These are phyloP conservation scores for Agrotis ipsilon DNA, from an alignment of 2,888 invertebrate species.

Conservation along the genomic window DNA sequence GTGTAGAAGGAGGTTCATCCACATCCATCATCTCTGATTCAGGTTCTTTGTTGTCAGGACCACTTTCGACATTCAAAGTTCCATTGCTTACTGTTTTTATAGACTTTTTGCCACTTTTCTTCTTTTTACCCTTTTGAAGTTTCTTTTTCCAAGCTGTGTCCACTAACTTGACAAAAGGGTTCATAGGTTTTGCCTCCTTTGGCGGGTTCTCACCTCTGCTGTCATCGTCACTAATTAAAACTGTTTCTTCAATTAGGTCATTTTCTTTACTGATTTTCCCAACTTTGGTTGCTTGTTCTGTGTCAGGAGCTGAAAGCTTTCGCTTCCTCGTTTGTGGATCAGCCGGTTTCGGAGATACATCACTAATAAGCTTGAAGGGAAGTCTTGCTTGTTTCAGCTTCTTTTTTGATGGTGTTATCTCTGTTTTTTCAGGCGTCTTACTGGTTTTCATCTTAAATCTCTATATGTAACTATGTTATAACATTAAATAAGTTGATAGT, in stretches of 20 bases:
- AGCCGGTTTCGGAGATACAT: constrained; percentile 79
- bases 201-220: constrained; percentile 70
- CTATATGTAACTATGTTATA: constrained; percentile 51
- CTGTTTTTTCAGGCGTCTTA: constrained; percentile 80
- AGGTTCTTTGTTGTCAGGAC: constrained; percentile 56
- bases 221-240: constrained; percentile 86
- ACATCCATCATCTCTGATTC: constrained; percentile 76
- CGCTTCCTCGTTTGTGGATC: constrained; percentile 82
- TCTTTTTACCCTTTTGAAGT: constrained; percentile 79
- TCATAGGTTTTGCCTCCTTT: constrained; percentile 72
- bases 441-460: constrained; percentile 82
- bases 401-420: constrained; percentile 88
- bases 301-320: constrained; percentile 82
- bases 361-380: constrained; percentile 91
- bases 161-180: constrained; percentile 86
- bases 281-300: constrained; percentile 81
- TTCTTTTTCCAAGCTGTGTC: constrained; percentile 86
- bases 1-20: constrained; percentile 65
- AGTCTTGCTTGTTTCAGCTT: constrained; percentile 92
- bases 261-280: constrained; percentile 86
- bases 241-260: constrained; percentile 73
- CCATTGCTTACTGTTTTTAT: constrained; percentile 53
- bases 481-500: constrained; percentile 53
- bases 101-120: constrained; percentile 69
- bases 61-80: constrained; percentile 54